phyloP scores from a whole-genome alignment of 2,888 invertebrate species.

The Drosophila leonis region DNA sequence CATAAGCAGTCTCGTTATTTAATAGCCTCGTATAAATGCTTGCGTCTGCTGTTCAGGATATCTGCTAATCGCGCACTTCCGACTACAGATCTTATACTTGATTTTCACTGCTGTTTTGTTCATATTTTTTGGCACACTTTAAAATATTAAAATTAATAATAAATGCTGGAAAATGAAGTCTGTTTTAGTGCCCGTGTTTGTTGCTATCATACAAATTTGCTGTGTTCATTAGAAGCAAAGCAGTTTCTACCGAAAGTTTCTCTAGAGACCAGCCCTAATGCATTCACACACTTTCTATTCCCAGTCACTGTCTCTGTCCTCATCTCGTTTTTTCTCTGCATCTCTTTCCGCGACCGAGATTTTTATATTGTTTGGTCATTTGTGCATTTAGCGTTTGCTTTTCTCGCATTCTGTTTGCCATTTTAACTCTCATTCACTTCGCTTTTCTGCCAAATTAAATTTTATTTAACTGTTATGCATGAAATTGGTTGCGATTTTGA shows the following conservation, averaged over 20 bases:
- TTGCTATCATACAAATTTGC: conserved; percentile 45
- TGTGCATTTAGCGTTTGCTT: conserved; percentile 36
- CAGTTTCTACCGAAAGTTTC: conserved; percentile 32
- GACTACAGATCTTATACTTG: background rate
- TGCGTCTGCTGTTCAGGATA: background rate
- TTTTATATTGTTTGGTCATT: conserved; percentile 50
- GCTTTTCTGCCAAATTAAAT: conserved; percentile 75
- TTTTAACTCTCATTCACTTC: conserved; percentile 41
- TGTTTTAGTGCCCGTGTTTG: conserved; percentile 17
- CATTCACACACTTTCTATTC: conserved; percentile 14
- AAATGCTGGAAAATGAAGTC: conserved; percentile 48
- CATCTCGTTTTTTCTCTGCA: background rate
- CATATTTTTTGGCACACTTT: conserved; percentile 55
- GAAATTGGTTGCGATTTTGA: conserved; percentile 68
- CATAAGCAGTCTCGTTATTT: too few relatives aligned
- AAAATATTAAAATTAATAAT: conserved; percentile 77
- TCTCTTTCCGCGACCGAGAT: conserved; percentile 15
- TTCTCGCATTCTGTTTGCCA: conserved; percentile 17
- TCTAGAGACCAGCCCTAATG: conserved; percentile 16
- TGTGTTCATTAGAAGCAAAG: conserved; percentile 50
- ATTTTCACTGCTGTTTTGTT: background rate
- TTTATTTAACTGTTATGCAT: conserved; percentile 76
- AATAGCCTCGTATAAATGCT: too few relatives aligned
- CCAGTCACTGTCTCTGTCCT: background rate
- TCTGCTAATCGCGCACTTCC: background rate